Conservation (phyloP, 2,113 vertebrate species). For the Gopherus flavomarginatus region DNA sequence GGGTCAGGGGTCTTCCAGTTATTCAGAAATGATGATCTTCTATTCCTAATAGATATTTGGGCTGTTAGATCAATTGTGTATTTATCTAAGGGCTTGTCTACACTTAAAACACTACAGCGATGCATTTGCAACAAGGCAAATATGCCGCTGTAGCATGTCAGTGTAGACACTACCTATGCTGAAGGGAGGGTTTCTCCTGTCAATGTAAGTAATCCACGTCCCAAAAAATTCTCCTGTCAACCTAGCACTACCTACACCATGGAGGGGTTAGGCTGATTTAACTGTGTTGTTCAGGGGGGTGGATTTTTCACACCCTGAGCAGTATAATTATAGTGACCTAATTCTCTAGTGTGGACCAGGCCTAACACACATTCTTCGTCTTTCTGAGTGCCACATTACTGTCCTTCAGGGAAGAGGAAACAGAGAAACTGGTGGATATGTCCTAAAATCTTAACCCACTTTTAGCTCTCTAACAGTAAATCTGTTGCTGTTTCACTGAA, state of each 20-base stretch:
- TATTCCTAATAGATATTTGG: not conserved
- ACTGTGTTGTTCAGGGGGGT: not conserved
- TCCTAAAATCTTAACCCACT: not conserved
- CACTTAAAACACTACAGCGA: too few species aligned
- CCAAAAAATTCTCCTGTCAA: too few species aligned
- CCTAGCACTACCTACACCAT: too few species aligned
- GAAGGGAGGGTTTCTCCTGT: too few species aligned
- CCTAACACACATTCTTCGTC: not conserved
- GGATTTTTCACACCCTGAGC: not conserved
- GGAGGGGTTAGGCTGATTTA: not conserved
- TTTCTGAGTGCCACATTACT: not conserved
- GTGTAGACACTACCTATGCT: too few species aligned
- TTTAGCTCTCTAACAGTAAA: not conserved
- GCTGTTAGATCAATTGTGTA: constrained; percentile 15
- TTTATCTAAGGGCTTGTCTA: not conserved
- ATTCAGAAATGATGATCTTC: constrained; percentile 26
- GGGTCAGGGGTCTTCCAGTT: constrained; percentile 14
- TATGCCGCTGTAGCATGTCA: too few species aligned
- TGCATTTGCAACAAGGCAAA: too few species aligned
- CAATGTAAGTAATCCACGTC: too few species aligned
- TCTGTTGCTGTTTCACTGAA: not conserved
- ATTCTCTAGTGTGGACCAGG: not conserved
- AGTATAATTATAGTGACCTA: not conserved
- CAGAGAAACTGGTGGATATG: not conserved
- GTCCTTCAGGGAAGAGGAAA: constrained; percentile 4